Percentiles rank a stretch among this genome's conserved stretches.
Conservation (phyloP, 2,888 invertebrate species). For the Arge pagana region DNA sequence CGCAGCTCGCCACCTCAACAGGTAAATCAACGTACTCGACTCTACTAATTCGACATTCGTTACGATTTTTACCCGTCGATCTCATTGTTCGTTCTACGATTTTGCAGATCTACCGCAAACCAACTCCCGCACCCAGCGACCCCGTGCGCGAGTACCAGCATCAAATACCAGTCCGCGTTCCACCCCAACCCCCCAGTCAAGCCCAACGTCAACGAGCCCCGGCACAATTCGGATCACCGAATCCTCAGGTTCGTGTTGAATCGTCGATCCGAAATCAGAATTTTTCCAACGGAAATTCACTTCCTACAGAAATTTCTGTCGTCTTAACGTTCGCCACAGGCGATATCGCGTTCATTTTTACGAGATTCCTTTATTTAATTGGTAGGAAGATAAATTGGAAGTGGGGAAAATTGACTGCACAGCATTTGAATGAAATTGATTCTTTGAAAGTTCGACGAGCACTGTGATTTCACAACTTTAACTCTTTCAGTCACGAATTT, state of each 20-base stretch:
- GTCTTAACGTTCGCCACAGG: too few species aligned
- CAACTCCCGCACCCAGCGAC: constrained; percentile 32
- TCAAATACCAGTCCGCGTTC: constrained; percentile 29
- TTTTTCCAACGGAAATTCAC: not conserved
- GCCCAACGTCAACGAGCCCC: constrained; percentile 37
- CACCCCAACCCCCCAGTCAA: constrained; percentile 32
- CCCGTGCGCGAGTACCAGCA: constrained; percentile 36
- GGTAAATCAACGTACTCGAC: constrained; percentile 37
- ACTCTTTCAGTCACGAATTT: too few species aligned
- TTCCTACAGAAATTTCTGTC: too few species aligned
- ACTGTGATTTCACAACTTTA: too few species aligned
- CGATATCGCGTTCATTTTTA: too few species aligned
- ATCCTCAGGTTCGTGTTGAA: constrained; percentile 37
- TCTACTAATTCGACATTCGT: too few species aligned
- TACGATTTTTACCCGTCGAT: constrained; percentile 4
- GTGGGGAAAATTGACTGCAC: too few species aligned
- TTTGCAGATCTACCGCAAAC: constrained; percentile 46
- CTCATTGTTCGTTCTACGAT: not conserved
- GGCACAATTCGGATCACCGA: constrained; percentile 35
- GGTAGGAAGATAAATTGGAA: too few species aligned
- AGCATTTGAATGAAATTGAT: too few species aligned
- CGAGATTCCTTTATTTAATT: too few species aligned
- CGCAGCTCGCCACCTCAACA: constrained; percentile 41
- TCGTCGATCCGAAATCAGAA: not conserved
- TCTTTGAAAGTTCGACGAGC: too few species aligned